phyloP scores from a whole-genome alignment of 1,140 invertebrate genomes.

The Centruroides sculpturatus region DNA sequence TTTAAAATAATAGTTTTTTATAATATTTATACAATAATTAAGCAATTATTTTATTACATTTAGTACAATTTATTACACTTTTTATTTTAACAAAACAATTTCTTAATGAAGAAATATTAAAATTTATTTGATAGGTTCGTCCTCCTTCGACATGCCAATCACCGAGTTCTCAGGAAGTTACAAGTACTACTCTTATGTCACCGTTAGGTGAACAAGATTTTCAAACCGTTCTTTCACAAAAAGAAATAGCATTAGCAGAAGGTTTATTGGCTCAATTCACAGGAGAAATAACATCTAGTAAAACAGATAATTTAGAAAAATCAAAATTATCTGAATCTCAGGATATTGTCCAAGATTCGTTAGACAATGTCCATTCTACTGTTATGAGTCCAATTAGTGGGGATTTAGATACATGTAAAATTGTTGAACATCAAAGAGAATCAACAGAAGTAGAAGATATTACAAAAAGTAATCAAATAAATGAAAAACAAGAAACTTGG shows the following conservation, averaged over 20 bases:
- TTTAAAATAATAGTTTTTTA: neutral
- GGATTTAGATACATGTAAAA: neutral
- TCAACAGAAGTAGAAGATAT: neutral
- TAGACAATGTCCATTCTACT: no score
- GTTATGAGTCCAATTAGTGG: no score
- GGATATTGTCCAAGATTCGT: no score
- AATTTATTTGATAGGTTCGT: neutral
- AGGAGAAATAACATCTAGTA: neutral
- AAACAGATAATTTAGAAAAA: neutral
- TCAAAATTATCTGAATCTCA: neutral
- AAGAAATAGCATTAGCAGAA: slow-evolving; percentile 61
- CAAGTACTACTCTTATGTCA: neutral
- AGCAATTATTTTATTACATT: no score
- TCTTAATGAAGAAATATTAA: no score
- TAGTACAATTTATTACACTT: no score
- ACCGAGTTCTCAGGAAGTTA: neutral
- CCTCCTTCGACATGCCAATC: no score
- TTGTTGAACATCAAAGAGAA: neutral
- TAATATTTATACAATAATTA: no score
- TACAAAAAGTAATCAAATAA: neutral
- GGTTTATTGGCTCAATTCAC: slow-evolving; percentile 65
- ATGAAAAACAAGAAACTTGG: no score
- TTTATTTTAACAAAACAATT: no score
- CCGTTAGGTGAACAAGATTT: slow-evolving; percentile 45
- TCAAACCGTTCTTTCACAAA: slow-evolving; percentile 50